Base-by-base conservation (phyloP, 2,888 invertebrate species). In the Meganola albula region DNA sequence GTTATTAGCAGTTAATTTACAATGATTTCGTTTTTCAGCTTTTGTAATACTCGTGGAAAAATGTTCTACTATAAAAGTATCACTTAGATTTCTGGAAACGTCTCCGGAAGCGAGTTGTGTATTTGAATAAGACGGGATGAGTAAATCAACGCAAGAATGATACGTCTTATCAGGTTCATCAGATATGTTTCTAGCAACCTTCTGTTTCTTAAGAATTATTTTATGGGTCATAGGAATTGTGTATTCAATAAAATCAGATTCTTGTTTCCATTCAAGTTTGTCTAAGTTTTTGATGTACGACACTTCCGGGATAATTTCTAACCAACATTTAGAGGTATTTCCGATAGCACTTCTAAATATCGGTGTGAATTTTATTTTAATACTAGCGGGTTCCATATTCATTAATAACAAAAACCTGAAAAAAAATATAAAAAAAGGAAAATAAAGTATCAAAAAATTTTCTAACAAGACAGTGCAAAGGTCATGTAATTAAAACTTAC, bases 231-330 rank as follows among this genome's bases (percentile, higher is more conserved):
- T 73, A 1, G 83, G 84, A 34, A 84, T 61, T 1, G 51, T 60
- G 34, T 75, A 82, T 47, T 82, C 77, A 10, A 77, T 62, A 3
- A 50, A 47, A 24, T 64, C 56, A 1, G 61, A 55, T 37, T 65
- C 53, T n/a, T 60, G 45, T 31, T 49, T 68, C 74, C 73, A 78
- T 41, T 66, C 44, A 18, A 80, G 59, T 58, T 71, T 73, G 11
- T 82, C 68, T 14, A 83, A 43, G 34, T 82, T 78, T 51, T 74
- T 49, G 25, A 74, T 45, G 29, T 51, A 54, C 1, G 71, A 61
- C 10, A 83, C 54, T 54, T 77, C 68, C 7, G 84, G 83, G 24
- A 75, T 54, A 31, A 84, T 78, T 69, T 82, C 80, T 12, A 84
- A 53, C 31, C 50, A 72, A 41, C 65, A 79, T 31, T 64, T 68